Evolutionary conservation across 2,797 vertebrate species (phyloP).

Genomic region (Adrianichthys oophorus): DNA sequence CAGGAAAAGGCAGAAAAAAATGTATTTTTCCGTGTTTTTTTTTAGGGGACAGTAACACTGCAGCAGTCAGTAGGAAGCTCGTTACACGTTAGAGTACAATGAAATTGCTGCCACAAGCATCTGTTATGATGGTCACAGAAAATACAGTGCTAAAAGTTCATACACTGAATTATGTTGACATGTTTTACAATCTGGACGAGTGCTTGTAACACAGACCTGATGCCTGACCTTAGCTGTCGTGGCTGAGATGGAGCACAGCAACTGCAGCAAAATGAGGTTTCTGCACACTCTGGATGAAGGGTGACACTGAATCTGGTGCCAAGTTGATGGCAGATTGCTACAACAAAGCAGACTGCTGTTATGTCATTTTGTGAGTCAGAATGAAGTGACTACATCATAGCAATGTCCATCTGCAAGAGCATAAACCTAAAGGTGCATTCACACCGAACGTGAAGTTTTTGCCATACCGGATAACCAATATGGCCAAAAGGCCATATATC

Average conservation of each 20-base stretch:
- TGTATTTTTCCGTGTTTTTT: neutral
- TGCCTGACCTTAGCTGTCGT: constrained; percentile 36
- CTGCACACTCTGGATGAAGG: constrained; percentile 12
- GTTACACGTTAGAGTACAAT: neutral
- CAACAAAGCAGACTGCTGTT: constrained; percentile 45
- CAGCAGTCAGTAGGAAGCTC: too few species aligned
- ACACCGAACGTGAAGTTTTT: too few species aligned
- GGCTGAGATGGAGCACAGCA: neutral
- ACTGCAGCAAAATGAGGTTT: constrained; percentile 15
- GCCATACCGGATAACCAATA: too few species aligned
- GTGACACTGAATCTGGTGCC: constrained; percentile 26
- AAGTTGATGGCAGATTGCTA: constrained; percentile 43
- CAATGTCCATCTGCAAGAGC: constrained; percentile 41
- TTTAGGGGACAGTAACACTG: too few species aligned
- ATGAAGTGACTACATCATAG: constrained; percentile 34
- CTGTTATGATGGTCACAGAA: neutral
- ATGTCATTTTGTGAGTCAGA: constrained; percentile 64
- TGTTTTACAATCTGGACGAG: constrained; percentile 21
- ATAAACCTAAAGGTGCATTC: too few species aligned
- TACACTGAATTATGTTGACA: neutral
- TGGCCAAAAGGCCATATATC: too few species aligned
- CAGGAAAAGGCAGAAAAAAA: neutral
- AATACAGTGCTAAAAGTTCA: too few species aligned
- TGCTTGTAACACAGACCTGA: constrained; percentile 6
- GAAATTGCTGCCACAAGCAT: neutral